Evolutionary conservation across 2,888 invertebrate species (phyloP), one percentile per base, ranked within the genome.

Genomic region (Charanyca ferruginea): DNA sequence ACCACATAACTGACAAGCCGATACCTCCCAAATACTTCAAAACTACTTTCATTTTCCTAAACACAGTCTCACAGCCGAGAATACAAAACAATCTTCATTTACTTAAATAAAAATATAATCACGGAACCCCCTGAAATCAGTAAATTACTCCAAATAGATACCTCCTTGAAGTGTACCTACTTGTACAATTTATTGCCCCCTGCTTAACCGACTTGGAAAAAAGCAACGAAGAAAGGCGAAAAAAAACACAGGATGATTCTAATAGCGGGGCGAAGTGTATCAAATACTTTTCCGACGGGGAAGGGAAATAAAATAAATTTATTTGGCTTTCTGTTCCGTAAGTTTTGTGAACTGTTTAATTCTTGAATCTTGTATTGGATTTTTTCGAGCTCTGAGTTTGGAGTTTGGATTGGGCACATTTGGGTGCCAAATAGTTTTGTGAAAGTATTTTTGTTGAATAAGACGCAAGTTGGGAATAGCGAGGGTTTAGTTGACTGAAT

Each of bases 101-200:
- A 41, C 77, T 66, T 61, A 60, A 73, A 65, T 35, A 41, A 58
- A 80, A 81, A 82, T 77, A 73, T 73, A 47, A 80, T 69, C 70
- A 83, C 75, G 80, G 74, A 41, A 80, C 57, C 79, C 53, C 66
- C 32, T 67, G 45, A 57, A 61, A 61, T 78, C 91, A 87, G 89
- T 93, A 93, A 92, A 93, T 93, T 91, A 92, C 90, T 79, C 80
- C 73, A 85, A 87, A 89, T 83, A 86, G 86, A 88, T 87, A 90
- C 83, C 87, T 86, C 85, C 84, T 88, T 85, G 87, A 86, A 85
- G 83, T 44, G 86, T 90, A 88, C n/a, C n/a, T n/a, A n/a, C 87
- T 88, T 85, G 80, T 83, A 81, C 88, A 91, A 94, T 94, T 94
- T 94, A 94, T 94, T 84, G 90, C 89, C 89, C 84, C 84, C 88